These are phyloP conservation scores for Caranx ignobilis DNA, from an alignment of 2,113 vertebrate genomes.

Conservation along the genomic window DNA sequence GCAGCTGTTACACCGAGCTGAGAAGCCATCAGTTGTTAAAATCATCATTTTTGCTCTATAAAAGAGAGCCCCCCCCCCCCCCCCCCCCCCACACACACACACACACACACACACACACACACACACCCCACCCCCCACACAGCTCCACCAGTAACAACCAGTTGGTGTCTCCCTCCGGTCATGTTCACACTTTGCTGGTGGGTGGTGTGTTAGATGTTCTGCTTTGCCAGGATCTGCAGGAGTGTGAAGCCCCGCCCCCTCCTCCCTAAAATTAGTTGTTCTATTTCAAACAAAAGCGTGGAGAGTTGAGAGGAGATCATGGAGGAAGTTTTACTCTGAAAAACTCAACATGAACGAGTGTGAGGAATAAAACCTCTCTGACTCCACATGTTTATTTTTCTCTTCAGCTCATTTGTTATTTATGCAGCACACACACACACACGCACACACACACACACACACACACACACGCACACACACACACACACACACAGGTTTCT, in stretches of 20 bases:
- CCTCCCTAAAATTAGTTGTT: conserved; percentile 30
- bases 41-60: conserved; percentile 5
- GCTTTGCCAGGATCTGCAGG: conserved; percentile 18
- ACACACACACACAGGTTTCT: no score
- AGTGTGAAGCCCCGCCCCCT: conserved; percentile 40
- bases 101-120: no score
- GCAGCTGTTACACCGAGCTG: conserved; percentile 61
- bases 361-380: no score
- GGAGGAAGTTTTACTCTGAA: background rate
- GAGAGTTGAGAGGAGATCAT: background rate
- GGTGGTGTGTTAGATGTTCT: conserved; percentile 24
- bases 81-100: no score
- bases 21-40: conserved; percentile 30
- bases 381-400: no score
- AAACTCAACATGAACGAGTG: background rate
- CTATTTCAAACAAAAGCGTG: conserved; percentile 5
- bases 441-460: no score
- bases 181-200: conserved; percentile 10
- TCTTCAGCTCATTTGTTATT: no score
- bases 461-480: no score
- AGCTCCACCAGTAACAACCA: background rate
- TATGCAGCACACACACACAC: no score
- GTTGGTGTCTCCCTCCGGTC: conserved; percentile 8
- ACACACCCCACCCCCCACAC: no score
- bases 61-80: background rate